Evolutionary conservation across 2,797 vertebrate species (phyloP).

Genomic region (Setipinna tenuifilis): DNA sequence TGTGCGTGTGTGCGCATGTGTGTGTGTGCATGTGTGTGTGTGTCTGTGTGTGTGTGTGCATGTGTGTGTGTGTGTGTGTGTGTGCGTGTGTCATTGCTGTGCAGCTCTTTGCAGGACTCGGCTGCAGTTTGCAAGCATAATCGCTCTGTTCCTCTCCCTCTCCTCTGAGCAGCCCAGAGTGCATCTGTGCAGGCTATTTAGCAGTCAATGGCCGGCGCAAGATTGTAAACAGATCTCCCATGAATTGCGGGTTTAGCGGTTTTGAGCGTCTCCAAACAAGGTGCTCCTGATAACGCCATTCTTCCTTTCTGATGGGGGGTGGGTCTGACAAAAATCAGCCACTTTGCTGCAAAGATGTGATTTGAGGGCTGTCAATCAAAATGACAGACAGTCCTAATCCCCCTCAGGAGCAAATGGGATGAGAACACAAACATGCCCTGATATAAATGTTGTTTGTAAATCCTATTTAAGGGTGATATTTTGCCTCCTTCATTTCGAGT

Average conservation of each 20-base stretch:
- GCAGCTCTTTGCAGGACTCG: slow-evolving; percentile 64
- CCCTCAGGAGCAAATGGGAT: slow-evolving; percentile 79
- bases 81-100: slow-evolving; percentile 72
- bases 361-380: slow-evolving; percentile 82
- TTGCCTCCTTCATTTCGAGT: slow-evolving; percentile 37
- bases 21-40: not conserved
- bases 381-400: slow-evolving; percentile 83
- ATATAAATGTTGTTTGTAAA: slow-evolving; percentile 77
- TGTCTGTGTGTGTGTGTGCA: not conserved
- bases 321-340: slow-evolving; percentile 75
- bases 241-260: slow-evolving; percentile 83
- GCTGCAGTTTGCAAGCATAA: slow-evolving; percentile 80
- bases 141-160: slow-evolving; percentile 78
- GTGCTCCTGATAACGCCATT: slow-evolving; percentile 79
- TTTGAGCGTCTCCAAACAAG: slow-evolving; percentile 85
- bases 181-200: slow-evolving; percentile 78
- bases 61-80: slow-evolving; percentile 64
- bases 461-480: slow-evolving; percentile 77
- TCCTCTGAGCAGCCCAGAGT: slow-evolving; percentile 76
- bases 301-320: slow-evolving; percentile 69
- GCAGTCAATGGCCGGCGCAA: slow-evolving; percentile 79
- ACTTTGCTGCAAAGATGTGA: slow-evolving; percentile 81
- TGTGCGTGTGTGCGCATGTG: not conserved
- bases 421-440: slow-evolving; percentile 77
- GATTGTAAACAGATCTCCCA: slow-evolving; percentile 86